These are phyloP conservation scores for Neuroterus valhalla DNA, from an alignment of 1,140 invertebrate species.

Conservation along the genomic window DNA sequence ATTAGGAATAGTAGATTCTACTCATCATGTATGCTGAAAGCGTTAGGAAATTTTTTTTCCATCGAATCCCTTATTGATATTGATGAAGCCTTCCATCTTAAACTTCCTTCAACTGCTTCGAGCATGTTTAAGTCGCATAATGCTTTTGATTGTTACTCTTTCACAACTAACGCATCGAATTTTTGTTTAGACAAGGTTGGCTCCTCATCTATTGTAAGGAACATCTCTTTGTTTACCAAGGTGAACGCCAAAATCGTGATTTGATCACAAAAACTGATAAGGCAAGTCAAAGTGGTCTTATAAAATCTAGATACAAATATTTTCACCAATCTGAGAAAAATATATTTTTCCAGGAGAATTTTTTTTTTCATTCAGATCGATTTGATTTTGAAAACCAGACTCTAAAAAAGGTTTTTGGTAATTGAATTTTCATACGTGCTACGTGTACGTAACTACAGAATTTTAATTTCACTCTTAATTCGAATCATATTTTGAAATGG, in stretches of 20 bases:
- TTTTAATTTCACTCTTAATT: too few species aligned
- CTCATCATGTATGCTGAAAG: background rate
- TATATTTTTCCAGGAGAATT: too few species aligned
- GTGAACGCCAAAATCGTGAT: conserved; percentile 1
- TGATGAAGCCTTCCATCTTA: background rate
- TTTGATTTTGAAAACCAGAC: too few species aligned
- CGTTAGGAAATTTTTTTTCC: background rate
- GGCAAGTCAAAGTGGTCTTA: background rate
- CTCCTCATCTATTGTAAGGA: background rate
- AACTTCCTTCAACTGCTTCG: background rate
- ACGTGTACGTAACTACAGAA: too few species aligned
- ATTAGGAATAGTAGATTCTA: background rate
- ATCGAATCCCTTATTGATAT: conserved; percentile 4
- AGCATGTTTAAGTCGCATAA: conserved; percentile 1
- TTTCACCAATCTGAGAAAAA: too few species aligned
- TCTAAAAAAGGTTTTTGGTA: too few species aligned
- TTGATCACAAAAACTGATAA: background rate
- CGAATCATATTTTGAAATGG: too few species aligned
- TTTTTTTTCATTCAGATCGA: too few species aligned
- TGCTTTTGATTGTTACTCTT: background rate
- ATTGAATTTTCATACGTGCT: too few species aligned
- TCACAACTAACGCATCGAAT: background rate
- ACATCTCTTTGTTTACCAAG: background rate
- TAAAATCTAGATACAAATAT: background rate
- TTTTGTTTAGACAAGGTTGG: background rate